Evolutionary conservation across 2,797 vertebrate genomes (phyloP), one percentile per base, ranked within the genome.

Genomic region (Aphelocoma californica): DNA sequence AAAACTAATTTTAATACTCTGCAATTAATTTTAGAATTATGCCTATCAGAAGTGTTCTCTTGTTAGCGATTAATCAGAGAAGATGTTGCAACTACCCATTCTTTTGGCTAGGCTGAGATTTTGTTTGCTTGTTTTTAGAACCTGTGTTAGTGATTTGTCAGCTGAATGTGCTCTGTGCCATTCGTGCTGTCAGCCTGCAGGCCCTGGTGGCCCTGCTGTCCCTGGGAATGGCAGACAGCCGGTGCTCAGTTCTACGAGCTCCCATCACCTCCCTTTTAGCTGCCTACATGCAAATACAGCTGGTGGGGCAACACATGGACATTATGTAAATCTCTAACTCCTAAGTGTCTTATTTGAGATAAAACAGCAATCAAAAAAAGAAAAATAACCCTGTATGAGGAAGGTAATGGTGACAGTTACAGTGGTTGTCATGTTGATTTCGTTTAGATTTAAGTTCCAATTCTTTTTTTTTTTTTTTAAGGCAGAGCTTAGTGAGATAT

Each of bases 351-450:
- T 56, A 26, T 1, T 21, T 70, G 34, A 38, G 24, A 51, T 38
- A 70, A 61, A 80, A 31, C 6, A 40, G 18, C 34, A 57, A n/a
- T 54, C 34, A n/a, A 25, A 87, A 77, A 57, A 40, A 31, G 38
- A 26, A 28, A 44, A 71, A 47, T 8, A 72, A 10, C 10, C 8
- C 14, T 0, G 0, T 34, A 12, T 45, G 34, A 48, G 42, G 28
- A 75, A 32, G 21, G 12, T 64, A 53, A 20, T 14, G 11, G 18
- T 67, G 56, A 56, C 47, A 54, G n/a, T 71, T 84, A 32, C 10
- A 47, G 36, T n/a, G 28, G 1, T 78, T 2, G 1, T 58, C 48
- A 34, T 31, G 11, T 71, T 54, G 44, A 36, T 80, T 44, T 58
- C 72, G 26, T 89, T 89, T 34, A 57, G 25, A 19, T 82, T 28